Conservation (phyloP, 1,140 invertebrate species). For the Parasteatoda tepidariorum region DNA sequence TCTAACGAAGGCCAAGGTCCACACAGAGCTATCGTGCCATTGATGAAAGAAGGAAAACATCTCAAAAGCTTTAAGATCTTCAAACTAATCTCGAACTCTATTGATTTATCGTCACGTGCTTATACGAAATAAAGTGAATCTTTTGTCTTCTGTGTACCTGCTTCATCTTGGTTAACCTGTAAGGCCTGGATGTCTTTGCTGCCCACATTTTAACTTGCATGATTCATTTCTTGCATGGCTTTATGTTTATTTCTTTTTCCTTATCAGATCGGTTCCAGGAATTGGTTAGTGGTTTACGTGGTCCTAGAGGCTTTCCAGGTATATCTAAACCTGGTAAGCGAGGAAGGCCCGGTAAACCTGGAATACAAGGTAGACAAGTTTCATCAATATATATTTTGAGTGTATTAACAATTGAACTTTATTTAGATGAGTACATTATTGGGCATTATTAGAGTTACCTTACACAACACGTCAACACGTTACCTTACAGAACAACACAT, state of each 20-base stretch:
- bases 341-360: conserved; percentile 68
- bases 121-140: too few species aligned
- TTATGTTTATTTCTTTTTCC: neutral
- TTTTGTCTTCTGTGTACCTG: conserved; percentile 7
- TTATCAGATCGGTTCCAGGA: conserved; percentile 72
- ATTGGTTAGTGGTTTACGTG: conserved; percentile 72
- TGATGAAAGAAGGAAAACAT: too few species aligned
- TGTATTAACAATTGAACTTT: too few species aligned
- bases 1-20: too few species aligned
- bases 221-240: neutral
- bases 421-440: too few species aligned
- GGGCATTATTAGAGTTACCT: too few species aligned
- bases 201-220: neutral
- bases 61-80: too few species aligned
- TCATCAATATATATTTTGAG: neutral
- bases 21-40: too few species aligned
- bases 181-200: conserved; percentile 26
- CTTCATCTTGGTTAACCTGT: neutral
- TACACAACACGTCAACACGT: too few species aligned
- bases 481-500: too few species aligned
- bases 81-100: too few species aligned
- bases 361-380: conserved; percentile 70
- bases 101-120: too few species aligned
- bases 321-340: conserved; percentile 67
- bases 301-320: conserved; percentile 71